Evolutionary conservation across 92 coral and sea anemone genomes (phyloP).

Genomic region (Porites rus): DNA sequence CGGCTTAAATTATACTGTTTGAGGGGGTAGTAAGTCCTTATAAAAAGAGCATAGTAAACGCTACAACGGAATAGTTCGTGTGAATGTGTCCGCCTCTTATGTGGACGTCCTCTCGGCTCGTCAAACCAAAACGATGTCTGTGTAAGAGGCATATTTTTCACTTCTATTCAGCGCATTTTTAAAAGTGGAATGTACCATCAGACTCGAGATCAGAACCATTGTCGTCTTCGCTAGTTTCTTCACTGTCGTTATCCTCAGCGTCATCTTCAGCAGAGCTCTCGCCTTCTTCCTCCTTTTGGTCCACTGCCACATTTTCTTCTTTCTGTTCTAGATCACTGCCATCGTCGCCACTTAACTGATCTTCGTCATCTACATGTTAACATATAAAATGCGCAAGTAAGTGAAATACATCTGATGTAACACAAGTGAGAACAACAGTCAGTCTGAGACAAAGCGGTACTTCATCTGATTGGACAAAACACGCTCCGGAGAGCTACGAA

Average conservation of each 20-base stretch:
- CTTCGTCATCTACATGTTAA: conserved; percentile 1
- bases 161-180: not conserved
- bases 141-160: no score
- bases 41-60: no score
- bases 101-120: no score
- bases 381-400: not conserved
- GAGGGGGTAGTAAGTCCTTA: no score
- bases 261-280: conserved; percentile 36
- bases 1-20: no score
- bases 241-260: conserved; percentile 44
- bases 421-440: not conserved
- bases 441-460: not conserved
- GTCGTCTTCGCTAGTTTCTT: conserved; percentile 56
- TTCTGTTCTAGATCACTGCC: conserved; percentile 17
- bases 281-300: conserved; percentile 38
- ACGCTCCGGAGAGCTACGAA: no score
- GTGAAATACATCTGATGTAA: no score
- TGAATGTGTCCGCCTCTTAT: no score
- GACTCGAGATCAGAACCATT: conserved; percentile 45
- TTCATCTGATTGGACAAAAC: not conserved
- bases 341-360: not conserved
- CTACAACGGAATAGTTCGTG: no score
- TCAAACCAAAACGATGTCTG: no score
- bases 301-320: conserved; percentile 21
- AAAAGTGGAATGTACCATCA: conserved; percentile 19